A percentile compares a stretch with the other conserved stretches of the same genome.
phyloP scores from a whole-genome alignment of 2,113 vertebrate genomes.

The Leptobrachium ailaonicum region DNA sequence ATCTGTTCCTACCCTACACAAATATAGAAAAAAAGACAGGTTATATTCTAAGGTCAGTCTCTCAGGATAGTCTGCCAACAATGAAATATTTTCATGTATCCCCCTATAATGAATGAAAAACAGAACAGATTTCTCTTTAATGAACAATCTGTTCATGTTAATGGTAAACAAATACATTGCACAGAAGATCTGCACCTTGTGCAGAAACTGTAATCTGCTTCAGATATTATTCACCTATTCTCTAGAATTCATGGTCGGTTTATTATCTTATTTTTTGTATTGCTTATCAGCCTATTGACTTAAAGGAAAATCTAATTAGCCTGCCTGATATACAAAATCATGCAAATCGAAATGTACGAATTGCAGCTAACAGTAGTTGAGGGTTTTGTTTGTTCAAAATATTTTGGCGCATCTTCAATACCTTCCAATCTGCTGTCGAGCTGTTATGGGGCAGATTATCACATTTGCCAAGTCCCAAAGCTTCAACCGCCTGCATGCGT shows the following conservation, averaged over 20 bases:
- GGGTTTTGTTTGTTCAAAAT: slow-evolving; percentile 21
- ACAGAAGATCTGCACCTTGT: slow-evolving; percentile 11
- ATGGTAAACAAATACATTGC: slow-evolving; percentile 34
- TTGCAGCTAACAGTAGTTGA: slow-evolving; percentile 10
- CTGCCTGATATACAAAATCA: neutral
- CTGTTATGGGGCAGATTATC: slow-evolving; percentile 24
- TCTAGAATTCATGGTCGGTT: no score
- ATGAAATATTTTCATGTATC: slow-evolving; percentile 57
- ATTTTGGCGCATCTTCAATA: slow-evolving; percentile 34
- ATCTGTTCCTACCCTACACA: slow-evolving; percentile 38
- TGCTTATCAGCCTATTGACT: neutral
- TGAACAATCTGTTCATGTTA: slow-evolving; percentile 50
- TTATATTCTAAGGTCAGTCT: slow-evolving; percentile 33
- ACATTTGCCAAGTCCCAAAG: slow-evolving; percentile 27
- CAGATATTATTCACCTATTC: no score
- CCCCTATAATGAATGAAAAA: slow-evolving; percentile 31
- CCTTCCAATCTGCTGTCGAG: slow-evolving; percentile 41
- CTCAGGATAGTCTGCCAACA: slow-evolving; percentile 28
- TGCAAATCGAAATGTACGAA: neutral
- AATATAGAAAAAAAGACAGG: slow-evolving; percentile 45
- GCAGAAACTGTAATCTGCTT: neutral
- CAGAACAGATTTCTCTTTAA: slow-evolving; percentile 47
- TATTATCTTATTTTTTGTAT: neutral
- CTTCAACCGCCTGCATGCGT: slow-evolving; percentile 10
- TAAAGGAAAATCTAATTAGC: neutral